A percentile compares a stretch with the other conserved stretches of the same genome.
Evolutionary conservation across 2,113 vertebrate genomes (phyloP).

Genomic region (Microtus ochrogaster): DNA sequence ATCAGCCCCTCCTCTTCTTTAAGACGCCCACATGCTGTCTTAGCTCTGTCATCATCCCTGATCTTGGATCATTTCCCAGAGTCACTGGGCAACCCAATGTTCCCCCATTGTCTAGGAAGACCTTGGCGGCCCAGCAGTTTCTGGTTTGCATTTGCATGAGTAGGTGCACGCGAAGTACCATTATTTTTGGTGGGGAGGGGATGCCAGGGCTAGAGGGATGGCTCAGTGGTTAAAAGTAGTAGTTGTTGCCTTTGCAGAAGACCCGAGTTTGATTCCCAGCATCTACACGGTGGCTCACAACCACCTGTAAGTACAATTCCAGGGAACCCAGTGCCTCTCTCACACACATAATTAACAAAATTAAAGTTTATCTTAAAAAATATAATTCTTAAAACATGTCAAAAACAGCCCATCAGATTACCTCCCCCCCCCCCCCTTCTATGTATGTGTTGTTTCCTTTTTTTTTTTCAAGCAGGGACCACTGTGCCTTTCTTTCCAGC

Average conservation of each 20-base stretch:
- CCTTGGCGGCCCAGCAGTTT: neutral
- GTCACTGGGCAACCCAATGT: neutral
- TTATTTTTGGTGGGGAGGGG: neutral
- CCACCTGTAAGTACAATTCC: neutral
- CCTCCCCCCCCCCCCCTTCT: no score
- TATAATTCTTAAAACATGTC: constrained; percentile 52
- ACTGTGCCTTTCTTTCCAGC: constrained; percentile 77
- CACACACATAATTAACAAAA: neutral
- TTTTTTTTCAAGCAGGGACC: constrained; percentile 54
- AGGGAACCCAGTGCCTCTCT: neutral
- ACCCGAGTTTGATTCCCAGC: neutral
- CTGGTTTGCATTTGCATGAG: constrained; percentile 44
- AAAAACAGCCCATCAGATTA: constrained; percentile 71
- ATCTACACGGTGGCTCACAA: neutral
- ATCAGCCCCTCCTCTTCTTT: neutral
- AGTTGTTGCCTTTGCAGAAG: neutral
- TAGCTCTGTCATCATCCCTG: neutral
- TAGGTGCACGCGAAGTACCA: neutral
- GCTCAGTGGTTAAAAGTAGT: neutral
- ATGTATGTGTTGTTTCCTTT: constrained; percentile 6
- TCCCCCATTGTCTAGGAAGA: no score
- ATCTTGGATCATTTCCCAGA: constrained; percentile 54
- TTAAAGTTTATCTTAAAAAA: neutral
- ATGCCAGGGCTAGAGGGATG: neutral
- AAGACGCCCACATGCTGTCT: neutral